Base-by-base conservation (phyloP, 2,797 vertebrate genomes). In the Onychomys leucogaster region DNA sequence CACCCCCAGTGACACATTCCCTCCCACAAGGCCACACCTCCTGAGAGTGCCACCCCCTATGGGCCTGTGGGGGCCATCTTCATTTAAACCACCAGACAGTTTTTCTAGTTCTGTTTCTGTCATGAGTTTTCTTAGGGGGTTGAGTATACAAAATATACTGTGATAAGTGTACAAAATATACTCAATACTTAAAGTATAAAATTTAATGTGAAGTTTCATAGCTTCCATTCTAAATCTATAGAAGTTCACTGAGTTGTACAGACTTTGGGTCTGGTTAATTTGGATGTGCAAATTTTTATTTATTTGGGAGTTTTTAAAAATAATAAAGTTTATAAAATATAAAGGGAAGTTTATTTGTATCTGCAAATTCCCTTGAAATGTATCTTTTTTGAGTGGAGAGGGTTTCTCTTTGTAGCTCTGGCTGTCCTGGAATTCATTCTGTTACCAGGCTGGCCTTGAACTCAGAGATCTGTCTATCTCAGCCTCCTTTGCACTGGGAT, bases 321-420 rank as follows among this genome's bases (percentile, higher is more conserved):
- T 14, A 75, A 75, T 75, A 27, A 27, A 27, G 23, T 75, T 25
- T 27, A 69, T 69, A 19, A 34, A 67, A 34, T 67, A n/a, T 67
- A 67, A 67, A 69, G 27, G 7, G 46, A 87, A 69, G 5, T 57
- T 4, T 37, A 14, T 34, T 37, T 11, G 16, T 75, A 10, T n/a
- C n/a, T 91, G 49, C 8, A 90, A 85, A 37, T 86, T 89, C 49
- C 11, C 75, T 63, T 80, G n/a, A 86, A 91, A 82, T 27, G n/a
- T 37, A 73, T 73, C 37, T 73, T 41, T 41, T 41, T n/a, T 19
- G 6, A 12, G 2, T 8, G 9, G 17, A 37, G n/a, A 73, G 69
- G 69, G 19, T 37, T 37, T 73, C n/a, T 34, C 32, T 69, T 14
- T 69, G 7, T 61, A 25, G 25, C 7, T 25, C 25, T 63, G 29